Evolutionary conservation across 2,113 vertebrate species (phyloP).

Genomic region (Alligator sinensis): DNA sequence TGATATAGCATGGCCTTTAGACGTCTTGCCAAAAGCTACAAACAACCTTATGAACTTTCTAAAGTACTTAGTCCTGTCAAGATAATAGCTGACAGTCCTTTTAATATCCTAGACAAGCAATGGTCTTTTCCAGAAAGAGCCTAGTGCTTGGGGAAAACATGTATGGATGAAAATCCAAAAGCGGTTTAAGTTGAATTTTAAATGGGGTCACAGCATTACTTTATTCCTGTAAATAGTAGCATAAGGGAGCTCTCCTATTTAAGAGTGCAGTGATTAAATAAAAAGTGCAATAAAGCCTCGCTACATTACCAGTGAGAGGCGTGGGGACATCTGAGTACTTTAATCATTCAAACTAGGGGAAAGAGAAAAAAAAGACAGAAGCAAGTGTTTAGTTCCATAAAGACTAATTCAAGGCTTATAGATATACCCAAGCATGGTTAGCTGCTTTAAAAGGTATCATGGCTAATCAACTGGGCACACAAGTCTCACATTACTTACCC

Average conservation of each 20-base stretch:
- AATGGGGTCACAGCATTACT: neutral
- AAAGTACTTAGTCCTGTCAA: conserved; percentile 65
- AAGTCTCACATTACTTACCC: neutral
- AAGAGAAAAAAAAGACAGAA: neutral
- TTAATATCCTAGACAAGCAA: conserved; percentile 49
- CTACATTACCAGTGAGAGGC: neutral
- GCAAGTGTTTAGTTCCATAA: neutral
- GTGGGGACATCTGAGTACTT: neutral
- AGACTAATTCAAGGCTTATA: neutral
- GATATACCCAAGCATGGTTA: neutral
- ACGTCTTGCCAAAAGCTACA: conserved; percentile 73
- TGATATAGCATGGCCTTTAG: conserved; percentile 75
- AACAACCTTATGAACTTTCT: conserved; percentile 75
- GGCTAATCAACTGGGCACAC: fast-evolving
- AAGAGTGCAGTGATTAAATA: neutral
- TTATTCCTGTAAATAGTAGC: neutral
- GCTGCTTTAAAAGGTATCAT: neutral
- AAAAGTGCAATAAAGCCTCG: neutral
- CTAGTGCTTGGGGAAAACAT: conserved; percentile 43
- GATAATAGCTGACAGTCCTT: conserved; percentile 59
- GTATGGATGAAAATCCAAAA: conserved; percentile 50
- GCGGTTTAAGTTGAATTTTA: conserved; percentile 16
- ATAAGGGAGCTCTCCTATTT: neutral
- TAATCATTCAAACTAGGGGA: neutral
- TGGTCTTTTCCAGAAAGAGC: conserved; percentile 23